Evolutionary conservation across 2,888 invertebrate genomes (phyloP).

Genomic region (Cosmia trapezina): DNA sequence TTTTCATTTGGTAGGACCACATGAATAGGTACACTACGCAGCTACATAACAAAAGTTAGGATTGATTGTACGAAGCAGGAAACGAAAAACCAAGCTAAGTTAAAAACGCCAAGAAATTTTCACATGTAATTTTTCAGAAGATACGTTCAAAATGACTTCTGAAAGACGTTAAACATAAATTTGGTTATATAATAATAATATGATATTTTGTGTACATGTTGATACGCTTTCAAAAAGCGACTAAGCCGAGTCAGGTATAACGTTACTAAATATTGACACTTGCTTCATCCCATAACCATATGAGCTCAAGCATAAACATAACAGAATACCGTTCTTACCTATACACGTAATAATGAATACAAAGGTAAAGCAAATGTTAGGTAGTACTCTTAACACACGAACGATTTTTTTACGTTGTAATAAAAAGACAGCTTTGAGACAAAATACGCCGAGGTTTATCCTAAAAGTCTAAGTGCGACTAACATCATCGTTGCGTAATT

Average conservation of each 20-base stretch:
- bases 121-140: too few species aligned
- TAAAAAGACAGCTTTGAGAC: neutral
- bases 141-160: neutral
- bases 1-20: too few species aligned
- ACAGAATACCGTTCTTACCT: neutral
- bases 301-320: constrained; percentile 23
- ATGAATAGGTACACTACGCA: neutral
- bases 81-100: too few species aligned
- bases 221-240: constrained; percentile 8
- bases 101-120: neutral
- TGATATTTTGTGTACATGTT: constrained; percentile 7
- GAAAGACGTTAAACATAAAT: constrained; percentile 4
- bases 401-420: neutral
- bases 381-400: neutral
- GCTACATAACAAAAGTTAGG: neutral
- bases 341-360: neutral
- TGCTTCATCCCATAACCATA: constrained; percentile 19
- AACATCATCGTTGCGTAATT: neutral
- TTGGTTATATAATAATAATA: constrained; percentile 19
- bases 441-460: neutral
- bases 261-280: constrained; percentile 20
- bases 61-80: too few species aligned
- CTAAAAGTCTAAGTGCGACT: neutral
- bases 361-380: neutral
- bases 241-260: neutral